These are phyloP conservation scores for Bubo bubo DNA, from an alignment of 2,113 vertebrate species.

Conservation along the genomic window DNA sequence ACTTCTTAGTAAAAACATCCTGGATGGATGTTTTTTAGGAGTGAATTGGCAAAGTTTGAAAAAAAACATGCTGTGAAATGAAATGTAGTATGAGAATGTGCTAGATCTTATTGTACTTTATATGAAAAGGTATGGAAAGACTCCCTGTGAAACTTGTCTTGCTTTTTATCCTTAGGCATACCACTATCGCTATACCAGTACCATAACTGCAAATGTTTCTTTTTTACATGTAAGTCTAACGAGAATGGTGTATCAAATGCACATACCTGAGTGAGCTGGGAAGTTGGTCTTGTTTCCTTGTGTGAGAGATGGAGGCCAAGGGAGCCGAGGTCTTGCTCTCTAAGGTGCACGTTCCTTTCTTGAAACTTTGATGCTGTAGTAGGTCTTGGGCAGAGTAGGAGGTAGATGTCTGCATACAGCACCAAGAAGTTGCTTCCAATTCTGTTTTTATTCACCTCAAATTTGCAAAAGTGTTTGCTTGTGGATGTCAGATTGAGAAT, in stretches of 20 bases:
- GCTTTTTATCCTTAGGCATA: background rate
- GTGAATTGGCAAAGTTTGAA: background rate
- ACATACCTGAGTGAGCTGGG: background rate
- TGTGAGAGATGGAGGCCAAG: background rate
- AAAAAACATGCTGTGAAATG: background rate
- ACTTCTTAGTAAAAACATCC: background rate
- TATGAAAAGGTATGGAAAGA: background rate
- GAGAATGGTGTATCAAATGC: background rate
- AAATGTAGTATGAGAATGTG: background rate
- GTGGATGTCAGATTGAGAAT: background rate
- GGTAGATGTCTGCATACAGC: background rate
- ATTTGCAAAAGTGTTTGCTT: background rate
- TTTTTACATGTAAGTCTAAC: background rate
- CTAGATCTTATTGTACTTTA: background rate
- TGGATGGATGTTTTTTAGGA: background rate
- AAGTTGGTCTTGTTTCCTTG: background rate
- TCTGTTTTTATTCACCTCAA: too few relatives aligned
- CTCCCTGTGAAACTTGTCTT: background rate
- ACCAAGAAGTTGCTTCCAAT: background rate
- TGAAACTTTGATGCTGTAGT: background rate
- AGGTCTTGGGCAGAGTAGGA: background rate
- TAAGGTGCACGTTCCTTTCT: background rate
- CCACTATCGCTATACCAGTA: rapidly evolving
- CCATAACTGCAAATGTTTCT: background rate
- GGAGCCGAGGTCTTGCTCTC: background rate